Conservation (phyloP, 1,140 invertebrate species). For the Tetraneura akinire region DNA sequence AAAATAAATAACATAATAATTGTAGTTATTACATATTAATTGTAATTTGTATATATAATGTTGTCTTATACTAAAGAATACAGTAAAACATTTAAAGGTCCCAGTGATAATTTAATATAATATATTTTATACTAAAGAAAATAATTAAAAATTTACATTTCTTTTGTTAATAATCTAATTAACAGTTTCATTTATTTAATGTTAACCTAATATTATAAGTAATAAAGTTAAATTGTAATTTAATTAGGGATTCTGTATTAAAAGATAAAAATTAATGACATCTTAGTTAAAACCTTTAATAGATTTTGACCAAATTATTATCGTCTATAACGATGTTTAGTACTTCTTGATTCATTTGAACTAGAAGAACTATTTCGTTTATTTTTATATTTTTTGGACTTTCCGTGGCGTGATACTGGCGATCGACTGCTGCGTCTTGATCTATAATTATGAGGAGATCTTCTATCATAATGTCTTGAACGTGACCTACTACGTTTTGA, state of each 20-base stretch:
- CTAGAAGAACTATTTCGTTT: slow-evolving; percentile 38
- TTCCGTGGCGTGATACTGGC: neutral
- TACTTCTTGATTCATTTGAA: slow-evolving; percentile 31
- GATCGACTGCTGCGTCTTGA: slow-evolving; percentile 25
- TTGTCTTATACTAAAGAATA: too few species aligned
- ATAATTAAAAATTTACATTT: neutral
- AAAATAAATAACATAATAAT: too few species aligned
- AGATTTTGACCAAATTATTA: neutral
- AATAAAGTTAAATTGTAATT: neutral
- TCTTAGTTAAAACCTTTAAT: neutral
- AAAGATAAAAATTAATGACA: neutral
- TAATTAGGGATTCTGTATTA: neutral
- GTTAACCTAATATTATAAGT: neutral
- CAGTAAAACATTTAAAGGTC: neutral
- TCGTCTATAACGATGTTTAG: slow-evolving; percentile 14
- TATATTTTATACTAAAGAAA: neutral
- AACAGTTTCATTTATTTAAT: neutral
- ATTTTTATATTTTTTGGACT: slow-evolving; percentile 12
- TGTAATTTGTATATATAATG: too few species aligned
- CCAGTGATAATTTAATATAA: neutral
- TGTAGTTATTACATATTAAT: too few species aligned
- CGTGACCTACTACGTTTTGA: slow-evolving; percentile 29
- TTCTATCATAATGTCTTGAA: slow-evolving; percentile 14
- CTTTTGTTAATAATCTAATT: neutral
- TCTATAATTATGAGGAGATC: slow-evolving; percentile 31